These are phyloP conservation scores for Coecobrya sp. DNA, from an alignment of 2,888 invertebrate genomes.

Conservation along the genomic window DNA sequence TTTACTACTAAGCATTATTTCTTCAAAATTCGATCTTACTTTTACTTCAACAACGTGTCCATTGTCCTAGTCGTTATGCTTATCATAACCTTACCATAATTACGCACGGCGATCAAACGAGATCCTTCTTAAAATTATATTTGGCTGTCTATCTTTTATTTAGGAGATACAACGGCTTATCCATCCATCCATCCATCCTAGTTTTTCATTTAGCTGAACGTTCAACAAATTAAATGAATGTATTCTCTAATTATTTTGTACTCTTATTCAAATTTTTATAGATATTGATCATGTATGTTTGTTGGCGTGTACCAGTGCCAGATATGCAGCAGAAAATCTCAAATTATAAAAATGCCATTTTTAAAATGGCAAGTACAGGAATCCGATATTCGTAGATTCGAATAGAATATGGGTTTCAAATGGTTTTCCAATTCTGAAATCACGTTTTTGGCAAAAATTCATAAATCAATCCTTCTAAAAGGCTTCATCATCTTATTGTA, in stretches of 20 bases:
- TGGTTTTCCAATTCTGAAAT: no score
- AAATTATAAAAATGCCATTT: no score
- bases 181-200: neutral
- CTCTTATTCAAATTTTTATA: neutral
- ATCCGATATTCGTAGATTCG: no score
- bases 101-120: neutral
- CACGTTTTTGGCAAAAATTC: no score
- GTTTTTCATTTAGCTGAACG: neutral
- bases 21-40: constrained; percentile 31
- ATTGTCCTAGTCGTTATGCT: constrained; percentile 6
- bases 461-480: no score
- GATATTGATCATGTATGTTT: neutral
- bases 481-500: no score
- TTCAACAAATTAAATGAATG: constrained; percentile 53
- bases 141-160: constrained; percentile 4
- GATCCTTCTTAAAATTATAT: neutral
- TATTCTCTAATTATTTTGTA: constrained; percentile 12
- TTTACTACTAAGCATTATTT: neutral
- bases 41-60: constrained; percentile 23
- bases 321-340: no score
- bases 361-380: no score
- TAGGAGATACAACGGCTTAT: no score
- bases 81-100: neutral
- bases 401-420: no score
- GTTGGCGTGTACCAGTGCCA: neutral